These are phyloP conservation scores for Seira musarum DNA, from an alignment of 2,888 invertebrate genomes.

Conservation along the genomic window DNA sequence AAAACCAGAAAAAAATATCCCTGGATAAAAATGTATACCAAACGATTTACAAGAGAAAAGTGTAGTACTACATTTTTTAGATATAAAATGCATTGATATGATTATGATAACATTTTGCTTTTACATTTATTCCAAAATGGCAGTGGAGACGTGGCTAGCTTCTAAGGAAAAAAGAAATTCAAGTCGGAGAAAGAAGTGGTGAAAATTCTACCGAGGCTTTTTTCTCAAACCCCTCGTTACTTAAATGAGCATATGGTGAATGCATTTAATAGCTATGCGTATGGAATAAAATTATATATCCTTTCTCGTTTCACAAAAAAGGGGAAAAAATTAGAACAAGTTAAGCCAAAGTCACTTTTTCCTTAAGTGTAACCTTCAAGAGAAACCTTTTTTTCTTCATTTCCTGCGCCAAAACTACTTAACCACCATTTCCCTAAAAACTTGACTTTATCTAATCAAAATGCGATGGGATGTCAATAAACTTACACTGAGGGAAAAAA, in stretches of 20 bases:
- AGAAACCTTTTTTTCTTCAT: background rate
- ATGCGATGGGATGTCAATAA: constrained; percentile 47
- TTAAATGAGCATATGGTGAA: background rate
- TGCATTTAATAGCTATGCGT: background rate
- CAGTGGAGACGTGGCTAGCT: too few species aligned
- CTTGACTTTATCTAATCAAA: constrained; percentile 51
- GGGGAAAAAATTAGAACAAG: background rate
- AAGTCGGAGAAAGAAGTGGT: background rate
- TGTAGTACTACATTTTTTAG: too few species aligned
- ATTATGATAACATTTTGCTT: too few species aligned
- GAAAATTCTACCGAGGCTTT: constrained; percentile 1
- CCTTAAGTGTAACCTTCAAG: constrained; percentile 7
- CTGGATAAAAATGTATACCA: constrained; percentile 27
- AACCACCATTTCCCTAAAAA: background rate
- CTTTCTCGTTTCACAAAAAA: background rate
- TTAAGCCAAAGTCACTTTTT: background rate
- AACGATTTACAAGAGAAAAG: constrained; percentile 3
- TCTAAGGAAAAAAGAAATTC: background rate
- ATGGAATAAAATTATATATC: too few species aligned
- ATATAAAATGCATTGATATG: too few species aligned
- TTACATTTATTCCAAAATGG: too few species aligned
- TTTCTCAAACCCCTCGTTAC: too few species aligned
- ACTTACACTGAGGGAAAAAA: constrained; percentile 43
- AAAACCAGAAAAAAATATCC: constrained; percentile 24
- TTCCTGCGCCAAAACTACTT: too few species aligned